phyloP scores from a whole-genome alignment of 2,888 invertebrate genomes.

The Limnephilus marmoratus region DNA sequence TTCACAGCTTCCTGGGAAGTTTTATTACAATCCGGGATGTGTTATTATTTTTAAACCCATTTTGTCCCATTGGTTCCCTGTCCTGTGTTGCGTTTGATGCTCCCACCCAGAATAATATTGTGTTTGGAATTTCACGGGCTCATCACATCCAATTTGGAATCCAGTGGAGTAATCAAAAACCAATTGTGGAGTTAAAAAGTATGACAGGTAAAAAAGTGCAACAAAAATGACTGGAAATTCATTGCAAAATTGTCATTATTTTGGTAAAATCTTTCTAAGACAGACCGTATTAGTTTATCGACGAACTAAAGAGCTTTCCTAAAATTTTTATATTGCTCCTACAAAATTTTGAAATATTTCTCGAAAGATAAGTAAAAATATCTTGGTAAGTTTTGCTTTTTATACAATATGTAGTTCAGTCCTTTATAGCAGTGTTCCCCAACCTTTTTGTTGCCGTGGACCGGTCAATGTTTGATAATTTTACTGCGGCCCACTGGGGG shows the following conservation, averaged over 20 bases:
- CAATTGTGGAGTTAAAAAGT: not conserved
- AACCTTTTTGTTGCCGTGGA: too few relatives aligned
- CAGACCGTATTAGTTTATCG: not conserved
- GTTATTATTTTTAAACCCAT: conserved; percentile 59
- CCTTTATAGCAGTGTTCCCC: not conserved
- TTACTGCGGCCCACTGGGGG: too few relatives aligned
- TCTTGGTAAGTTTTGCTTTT: not conserved
- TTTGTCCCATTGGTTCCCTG: conserved; percentile 45
- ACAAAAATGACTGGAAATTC: not conserved
- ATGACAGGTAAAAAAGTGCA: not conserved
- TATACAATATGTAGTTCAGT: not conserved
- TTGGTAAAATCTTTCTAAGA: not conserved
- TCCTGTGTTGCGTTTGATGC: conserved; percentile 21
- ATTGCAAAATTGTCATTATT: not conserved
- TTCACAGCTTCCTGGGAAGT: conserved; percentile 62
- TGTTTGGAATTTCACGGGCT: conserved; percentile 30
- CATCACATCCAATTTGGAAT: not conserved
- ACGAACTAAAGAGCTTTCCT: not conserved
- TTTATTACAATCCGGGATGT: conserved; percentile 62
- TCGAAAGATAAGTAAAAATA: not conserved
- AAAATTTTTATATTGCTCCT: not conserved
- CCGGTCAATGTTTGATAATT: too few relatives aligned
- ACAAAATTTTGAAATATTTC: not conserved
- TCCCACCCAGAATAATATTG: not conserved
- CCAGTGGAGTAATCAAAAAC: not conserved